Percentiles rank a stretch among this genome's conserved stretches.
phyloP scores from a whole-genome alignment of 2,888 invertebrate genomes.

The Torymus auratus region DNA sequence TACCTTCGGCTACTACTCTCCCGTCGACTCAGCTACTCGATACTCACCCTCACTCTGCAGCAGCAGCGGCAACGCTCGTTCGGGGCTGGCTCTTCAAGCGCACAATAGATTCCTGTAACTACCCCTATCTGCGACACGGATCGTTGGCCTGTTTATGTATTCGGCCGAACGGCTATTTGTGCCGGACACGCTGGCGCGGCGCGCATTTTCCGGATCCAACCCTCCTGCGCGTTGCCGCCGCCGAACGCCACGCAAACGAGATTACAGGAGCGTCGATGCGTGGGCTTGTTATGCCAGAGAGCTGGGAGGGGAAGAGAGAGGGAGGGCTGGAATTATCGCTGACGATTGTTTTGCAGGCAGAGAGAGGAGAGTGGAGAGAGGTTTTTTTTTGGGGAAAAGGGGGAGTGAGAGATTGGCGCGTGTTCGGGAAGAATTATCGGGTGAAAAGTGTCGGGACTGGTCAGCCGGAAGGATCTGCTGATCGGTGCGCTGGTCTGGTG shows the following conservation, averaged over 20 bases:
- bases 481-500: no score
- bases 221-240: background rate
- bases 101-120: constrained; percentile 72
- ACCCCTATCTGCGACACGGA: constrained; percentile 69
- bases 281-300: constrained; percentile 54
- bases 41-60: background rate
- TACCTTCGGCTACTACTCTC: no score
- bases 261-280: constrained; percentile 56
- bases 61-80: background rate
- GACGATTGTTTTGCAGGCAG: constrained; percentile 17
- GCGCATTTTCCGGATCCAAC: constrained; percentile 56
- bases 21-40: no score
- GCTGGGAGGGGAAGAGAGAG: background rate
- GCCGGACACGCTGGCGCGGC: constrained; percentile 62
- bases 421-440: no score
- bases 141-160: constrained; percentile 71
- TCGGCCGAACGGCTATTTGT: constrained; percentile 71
- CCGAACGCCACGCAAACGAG: constrained; percentile 24
- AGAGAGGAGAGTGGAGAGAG: no score
- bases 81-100: constrained; percentile 61
- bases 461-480: no score
- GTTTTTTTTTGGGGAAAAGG: no score
- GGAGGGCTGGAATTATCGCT: constrained; percentile 13
- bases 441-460: no score
- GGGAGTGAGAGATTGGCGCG: no score